A percentile compares a stretch with the other conserved stretches of the same genome.
Evolutionary conservation across 2,113 vertebrate genomes (phyloP).

Genomic region (Craseonycteris thonglongyai): DNA sequence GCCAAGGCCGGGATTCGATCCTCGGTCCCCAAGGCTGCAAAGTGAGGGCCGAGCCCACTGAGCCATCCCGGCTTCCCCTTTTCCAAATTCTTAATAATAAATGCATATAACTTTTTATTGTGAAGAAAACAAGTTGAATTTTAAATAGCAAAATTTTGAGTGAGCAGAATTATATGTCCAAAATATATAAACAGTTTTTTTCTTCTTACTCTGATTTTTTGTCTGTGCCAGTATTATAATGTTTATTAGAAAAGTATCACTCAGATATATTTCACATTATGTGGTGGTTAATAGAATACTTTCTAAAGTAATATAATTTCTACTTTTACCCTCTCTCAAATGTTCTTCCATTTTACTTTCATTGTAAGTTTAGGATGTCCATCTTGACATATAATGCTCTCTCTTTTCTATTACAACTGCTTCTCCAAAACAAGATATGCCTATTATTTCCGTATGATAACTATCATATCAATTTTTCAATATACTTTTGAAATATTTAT

Average conservation of each 20-base stretch:
- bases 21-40: too few species aligned
- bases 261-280: neutral
- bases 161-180: neutral
- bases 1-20: too few species aligned
- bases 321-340: neutral
- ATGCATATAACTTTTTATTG: neutral
- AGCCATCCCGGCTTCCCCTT: too few species aligned
- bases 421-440: neutral
- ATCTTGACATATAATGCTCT: neutral
- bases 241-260: neutral
- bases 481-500: neutral
- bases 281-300: neutral
- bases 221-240: neutral
- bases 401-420: neutral
- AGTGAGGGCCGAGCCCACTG: too few species aligned
- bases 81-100: neutral
- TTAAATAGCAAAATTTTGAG: neutral
- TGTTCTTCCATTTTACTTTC: neutral
- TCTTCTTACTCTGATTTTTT: neutral
- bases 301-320: neutral
- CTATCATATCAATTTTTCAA: neutral
- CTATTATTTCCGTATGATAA: neutral
- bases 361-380: neutral
- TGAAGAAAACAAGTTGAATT: neutral
- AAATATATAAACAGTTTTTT: neutral